Percentiles rank a stretch among this genome's conserved stretches.
Conservation (phyloP, 2,797 vertebrate species). For the Smutsia gigantea region DNA sequence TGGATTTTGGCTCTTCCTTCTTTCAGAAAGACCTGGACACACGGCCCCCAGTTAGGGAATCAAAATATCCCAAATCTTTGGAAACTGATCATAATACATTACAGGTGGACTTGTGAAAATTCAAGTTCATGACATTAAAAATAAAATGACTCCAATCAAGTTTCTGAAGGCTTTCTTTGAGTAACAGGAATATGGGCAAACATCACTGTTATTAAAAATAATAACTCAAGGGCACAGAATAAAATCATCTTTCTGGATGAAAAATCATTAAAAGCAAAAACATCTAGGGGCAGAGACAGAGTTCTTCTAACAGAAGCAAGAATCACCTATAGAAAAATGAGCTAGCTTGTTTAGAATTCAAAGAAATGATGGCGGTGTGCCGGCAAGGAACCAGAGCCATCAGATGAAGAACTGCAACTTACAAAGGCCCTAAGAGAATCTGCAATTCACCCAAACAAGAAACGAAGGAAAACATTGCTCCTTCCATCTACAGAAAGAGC, state of each 20-base stretch:
- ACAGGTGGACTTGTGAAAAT: not conserved
- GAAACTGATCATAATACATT: not conserved
- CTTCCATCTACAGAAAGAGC: not conserved
- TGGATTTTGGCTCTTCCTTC: not conserved
- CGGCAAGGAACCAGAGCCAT: conserved; percentile 33
- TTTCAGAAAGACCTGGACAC: not conserved
- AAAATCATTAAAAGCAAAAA: not conserved
- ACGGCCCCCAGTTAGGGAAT: not conserved
- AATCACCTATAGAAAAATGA: not conserved
- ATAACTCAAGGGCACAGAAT: conserved; percentile 57
- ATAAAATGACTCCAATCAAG: not conserved
- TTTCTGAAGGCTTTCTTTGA: conserved; percentile 41
- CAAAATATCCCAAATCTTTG: not conserved
- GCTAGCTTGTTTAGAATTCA: conserved; percentile 42
- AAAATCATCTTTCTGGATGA: conserved; percentile 67
- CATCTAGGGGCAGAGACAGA: conserved; percentile 3
- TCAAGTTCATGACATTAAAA: not conserved
- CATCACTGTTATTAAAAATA: conserved; percentile 51
- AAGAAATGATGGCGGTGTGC: conserved; percentile 41
- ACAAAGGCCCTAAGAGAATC: conserved; percentile 35
- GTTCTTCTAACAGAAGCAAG: not conserved
- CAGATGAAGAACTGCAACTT: not conserved
- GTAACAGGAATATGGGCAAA: not conserved
- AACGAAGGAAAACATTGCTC: not conserved
- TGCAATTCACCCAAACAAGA: not conserved